Percentiles rank a stretch among this genome's conserved stretches.
phyloP scores from a whole-genome alignment of 1,140 invertebrate species.

The Brachionus paranguensis region DNA sequence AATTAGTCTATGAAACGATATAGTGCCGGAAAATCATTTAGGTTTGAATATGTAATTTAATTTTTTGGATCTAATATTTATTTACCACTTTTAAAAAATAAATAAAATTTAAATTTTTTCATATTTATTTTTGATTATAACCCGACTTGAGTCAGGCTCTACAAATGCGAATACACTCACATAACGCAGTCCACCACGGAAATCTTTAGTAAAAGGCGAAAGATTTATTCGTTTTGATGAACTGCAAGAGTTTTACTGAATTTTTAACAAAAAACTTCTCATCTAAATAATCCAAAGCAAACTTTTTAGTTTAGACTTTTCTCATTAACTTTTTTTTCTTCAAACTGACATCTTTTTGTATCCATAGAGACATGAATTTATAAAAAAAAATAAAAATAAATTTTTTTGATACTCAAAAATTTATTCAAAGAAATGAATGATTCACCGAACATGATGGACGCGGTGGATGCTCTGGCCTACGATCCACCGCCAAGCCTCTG shows the following conservation, averaged over 20 bases:
- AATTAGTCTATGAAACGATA: too few relatives aligned
- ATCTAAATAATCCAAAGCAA: not conserved
- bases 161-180: not conserved
- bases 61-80: too few relatives aligned
- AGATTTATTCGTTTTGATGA: slow-evolving; percentile 12
- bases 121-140: not conserved
- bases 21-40: too few relatives aligned
- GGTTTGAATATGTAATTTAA: too few relatives aligned
- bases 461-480: not conserved
- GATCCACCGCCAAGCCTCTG: slow-evolving; percentile 21
- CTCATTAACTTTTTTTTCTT: not conserved
- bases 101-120: too few relatives aligned
- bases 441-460: not conserved
- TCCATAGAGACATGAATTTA: too few relatives aligned
- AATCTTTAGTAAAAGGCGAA: slow-evolving; percentile 34
- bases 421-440: not conserved
- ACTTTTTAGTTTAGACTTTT: not conserved
- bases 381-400: too few relatives aligned
- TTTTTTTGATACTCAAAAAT: too few relatives aligned
- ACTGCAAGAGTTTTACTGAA: not conserved
- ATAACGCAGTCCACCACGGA: not conserved
- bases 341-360: too few relatives aligned
- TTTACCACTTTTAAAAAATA: too few relatives aligned
- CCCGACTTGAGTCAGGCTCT: slow-evolving; percentile 1
- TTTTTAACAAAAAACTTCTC: not conserved